These are phyloP conservation scores for Neopipo cinnamomea DNA, from an alignment of 2,113 vertebrate species.

Conservation along the genomic window DNA sequence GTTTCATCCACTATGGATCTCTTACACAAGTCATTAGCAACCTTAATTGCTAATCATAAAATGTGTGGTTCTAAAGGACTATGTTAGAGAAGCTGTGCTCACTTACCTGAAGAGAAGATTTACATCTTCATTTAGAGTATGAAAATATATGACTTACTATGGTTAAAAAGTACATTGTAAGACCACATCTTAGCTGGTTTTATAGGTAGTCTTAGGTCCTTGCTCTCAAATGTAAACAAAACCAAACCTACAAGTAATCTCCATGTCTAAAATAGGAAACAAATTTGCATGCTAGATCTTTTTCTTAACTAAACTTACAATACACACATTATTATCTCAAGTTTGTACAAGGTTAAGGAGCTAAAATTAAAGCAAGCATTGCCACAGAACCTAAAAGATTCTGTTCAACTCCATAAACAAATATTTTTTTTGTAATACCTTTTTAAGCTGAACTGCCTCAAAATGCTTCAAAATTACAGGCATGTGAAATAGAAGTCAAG, in stretches of 20 bases:
- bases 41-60: conserved; percentile 23
- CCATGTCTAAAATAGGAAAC: neutral
- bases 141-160: neutral
- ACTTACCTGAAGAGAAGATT: neutral
- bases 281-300: neutral
- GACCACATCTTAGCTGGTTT: neutral
- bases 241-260: neutral
- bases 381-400: neutral
- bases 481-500: neutral
- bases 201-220: neutral
- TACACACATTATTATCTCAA: neutral
- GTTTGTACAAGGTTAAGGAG: neutral
- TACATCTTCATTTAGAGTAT: neutral
- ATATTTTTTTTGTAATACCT: neutral
- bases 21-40: neutral
- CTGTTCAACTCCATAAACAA: neutral
- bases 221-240: neutral
- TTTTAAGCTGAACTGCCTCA: neutral
- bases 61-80: conserved; percentile 2
- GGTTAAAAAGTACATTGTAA: neutral
- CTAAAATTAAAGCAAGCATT: neutral
- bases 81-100: neutral
- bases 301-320: neutral
- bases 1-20: neutral
- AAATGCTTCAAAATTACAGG: neutral